These are phyloP conservation scores for Propsilocerus akamusi DNA, from an alignment of 1,140 invertebrate species.

Conservation along the genomic window DNA sequence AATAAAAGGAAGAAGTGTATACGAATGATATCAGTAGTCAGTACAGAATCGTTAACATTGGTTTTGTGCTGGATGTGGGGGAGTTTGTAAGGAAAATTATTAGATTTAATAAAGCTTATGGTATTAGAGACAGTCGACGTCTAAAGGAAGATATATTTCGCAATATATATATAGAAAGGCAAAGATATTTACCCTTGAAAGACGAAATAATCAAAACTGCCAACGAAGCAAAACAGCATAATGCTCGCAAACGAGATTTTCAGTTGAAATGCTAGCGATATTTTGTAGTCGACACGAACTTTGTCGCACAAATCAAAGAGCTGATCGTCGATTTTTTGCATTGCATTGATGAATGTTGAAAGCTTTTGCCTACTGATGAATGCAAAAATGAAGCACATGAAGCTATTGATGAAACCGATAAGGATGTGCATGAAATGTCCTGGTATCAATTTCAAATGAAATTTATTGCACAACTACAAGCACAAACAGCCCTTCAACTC, in stretches of 20 bases:
- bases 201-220: neutral
- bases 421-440: neutral
- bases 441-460: neutral
- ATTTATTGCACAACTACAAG: neutral
- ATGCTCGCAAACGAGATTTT: neutral
- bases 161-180: too few relatives aligned
- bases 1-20: too few relatives aligned
- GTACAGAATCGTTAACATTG: too few relatives aligned
- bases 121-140: too few relatives aligned
- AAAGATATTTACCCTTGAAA: neutral
- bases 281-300: neutral
- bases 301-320: neutral
- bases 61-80: too few relatives aligned
- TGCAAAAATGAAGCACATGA: neutral
- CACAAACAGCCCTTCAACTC: neutral
- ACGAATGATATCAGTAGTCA: too few relatives aligned
- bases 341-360: neutral
- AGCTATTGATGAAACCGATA: neutral
- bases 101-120: neutral
- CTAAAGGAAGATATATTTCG: neutral
- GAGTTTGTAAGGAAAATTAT: neutral
- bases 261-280: neutral
- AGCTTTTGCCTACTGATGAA: neutral
- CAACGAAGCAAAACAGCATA: neutral
- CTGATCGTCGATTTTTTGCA: neutral